Evolutionary conservation across 2,113 vertebrate genomes (phyloP).

Genomic region (Xyrauchen texanus): DNA sequence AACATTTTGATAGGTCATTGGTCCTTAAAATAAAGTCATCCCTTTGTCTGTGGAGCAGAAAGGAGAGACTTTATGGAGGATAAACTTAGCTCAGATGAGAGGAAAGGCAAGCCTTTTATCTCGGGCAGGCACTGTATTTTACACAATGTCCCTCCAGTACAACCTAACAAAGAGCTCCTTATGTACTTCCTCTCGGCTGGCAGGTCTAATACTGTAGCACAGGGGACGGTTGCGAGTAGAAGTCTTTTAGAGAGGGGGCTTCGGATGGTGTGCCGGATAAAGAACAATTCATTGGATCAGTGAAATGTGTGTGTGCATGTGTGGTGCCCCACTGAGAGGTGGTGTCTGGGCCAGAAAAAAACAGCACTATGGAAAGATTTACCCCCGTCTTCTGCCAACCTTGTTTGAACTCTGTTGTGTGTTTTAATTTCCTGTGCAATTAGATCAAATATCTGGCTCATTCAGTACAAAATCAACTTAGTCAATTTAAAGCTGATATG

Average conservation of each 20-base stretch:
- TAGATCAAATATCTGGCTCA: neutral
- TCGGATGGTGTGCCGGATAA: conserved; percentile 66
- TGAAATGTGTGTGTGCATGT: conserved; percentile 47
- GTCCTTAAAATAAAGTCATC: conserved; percentile 59
- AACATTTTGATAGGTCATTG: conserved; percentile 60
- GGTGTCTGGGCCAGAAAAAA: conserved; percentile 40
- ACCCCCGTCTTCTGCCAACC: neutral
- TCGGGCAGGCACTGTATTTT: conserved; percentile 67
- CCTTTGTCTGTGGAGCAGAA: conserved; percentile 61
- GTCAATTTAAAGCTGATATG: too few relatives aligned
- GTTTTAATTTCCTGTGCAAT: conserved; percentile 1
- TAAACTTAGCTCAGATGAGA: conserved; percentile 69
- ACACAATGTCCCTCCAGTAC: conserved; percentile 63
- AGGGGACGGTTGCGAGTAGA: conserved; percentile 61
- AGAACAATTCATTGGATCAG: conserved; percentile 66
- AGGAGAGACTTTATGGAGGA: conserved; percentile 63
- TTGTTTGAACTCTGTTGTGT: conserved; percentile 42
- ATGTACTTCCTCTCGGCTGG: conserved; percentile 61
- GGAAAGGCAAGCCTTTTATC: conserved; percentile 60
- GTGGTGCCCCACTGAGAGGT: conserved; percentile 52
- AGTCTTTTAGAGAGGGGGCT: conserved; percentile 59
- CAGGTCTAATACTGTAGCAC: conserved; percentile 52
- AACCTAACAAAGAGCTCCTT: conserved; percentile 71
- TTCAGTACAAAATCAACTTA: neutral
- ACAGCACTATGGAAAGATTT: conserved; percentile 5